Percentiles rank a stretch among this genome's conserved stretches.
phyloP scores from a whole-genome alignment of 2,113 vertebrate species.

The human region DNA sequence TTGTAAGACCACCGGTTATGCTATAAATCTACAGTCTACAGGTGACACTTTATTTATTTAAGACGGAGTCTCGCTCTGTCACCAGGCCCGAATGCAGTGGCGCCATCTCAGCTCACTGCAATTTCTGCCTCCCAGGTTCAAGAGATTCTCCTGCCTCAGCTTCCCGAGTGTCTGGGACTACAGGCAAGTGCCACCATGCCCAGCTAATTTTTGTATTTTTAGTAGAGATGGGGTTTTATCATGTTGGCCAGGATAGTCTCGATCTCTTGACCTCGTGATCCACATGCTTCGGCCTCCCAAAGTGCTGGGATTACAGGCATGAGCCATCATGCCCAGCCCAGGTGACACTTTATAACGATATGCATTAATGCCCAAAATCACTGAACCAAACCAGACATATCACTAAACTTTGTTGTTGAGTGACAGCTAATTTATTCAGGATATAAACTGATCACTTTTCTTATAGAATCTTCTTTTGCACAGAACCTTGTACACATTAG shows the following conservation, averaged over 20 bases:
- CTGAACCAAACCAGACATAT: slow-evolving; percentile 45
- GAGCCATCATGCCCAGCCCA: not conserved
- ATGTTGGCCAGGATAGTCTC: no score
- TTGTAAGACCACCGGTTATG: slow-evolving; percentile 60
- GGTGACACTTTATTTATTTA: not conserved
- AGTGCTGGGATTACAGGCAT: no score
- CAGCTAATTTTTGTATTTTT: no score
- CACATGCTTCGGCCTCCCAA: rapidly evolving
- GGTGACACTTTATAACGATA: slow-evolving; percentile 58
- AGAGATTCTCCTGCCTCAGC: no score
- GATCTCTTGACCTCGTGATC: no score
- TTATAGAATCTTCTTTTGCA: not conserved
- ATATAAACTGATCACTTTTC: not conserved
- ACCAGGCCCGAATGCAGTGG: no score
- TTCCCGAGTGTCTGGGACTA: no score
- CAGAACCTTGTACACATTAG: not conserved
- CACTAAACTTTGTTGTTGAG: slow-evolving; percentile 33
- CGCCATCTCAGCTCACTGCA: no score
- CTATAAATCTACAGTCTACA: slow-evolving; percentile 63
- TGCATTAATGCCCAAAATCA: slow-evolving; percentile 21
- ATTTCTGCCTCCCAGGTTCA: no score
- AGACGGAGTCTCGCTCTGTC: no score
- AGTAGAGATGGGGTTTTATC: no score
- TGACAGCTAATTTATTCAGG: slow-evolving; percentile 23
- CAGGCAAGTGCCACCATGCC: no score